A percentile compares a stretch with the other conserved stretches of the same genome.
Conservation (phyloP, 2,797 vertebrate genomes). For the Sternarchorhynchus goeldii region DNA sequence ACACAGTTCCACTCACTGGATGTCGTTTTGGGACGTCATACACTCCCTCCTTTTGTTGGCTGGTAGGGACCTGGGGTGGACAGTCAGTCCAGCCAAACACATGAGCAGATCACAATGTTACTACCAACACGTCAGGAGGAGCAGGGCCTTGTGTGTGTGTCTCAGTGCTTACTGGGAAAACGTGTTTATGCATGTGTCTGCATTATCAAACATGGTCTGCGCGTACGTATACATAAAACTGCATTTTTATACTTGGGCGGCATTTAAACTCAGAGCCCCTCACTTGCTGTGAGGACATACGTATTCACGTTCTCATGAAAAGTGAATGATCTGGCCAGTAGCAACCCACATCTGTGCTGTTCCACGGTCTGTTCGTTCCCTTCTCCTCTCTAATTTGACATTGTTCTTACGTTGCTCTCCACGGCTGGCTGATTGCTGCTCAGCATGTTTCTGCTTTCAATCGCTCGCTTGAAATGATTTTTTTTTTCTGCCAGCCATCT, state of each 20-base stretch:
- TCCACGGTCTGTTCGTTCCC: neutral
- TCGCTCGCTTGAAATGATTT: constrained; percentile 56
- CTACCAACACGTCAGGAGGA: constrained; percentile 52
- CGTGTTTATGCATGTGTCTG: neutral
- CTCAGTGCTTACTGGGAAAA: no score
- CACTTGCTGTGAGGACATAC: neutral
- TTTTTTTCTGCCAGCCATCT: constrained; percentile 62
- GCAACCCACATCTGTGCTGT: constrained; percentile 10
- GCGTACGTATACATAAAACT: neutral
- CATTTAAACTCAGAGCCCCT: constrained; percentile 1
- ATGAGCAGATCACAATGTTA: constrained; percentile 64
- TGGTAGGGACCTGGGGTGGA: constrained; percentile 92
- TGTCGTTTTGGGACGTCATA: constrained; percentile 99
- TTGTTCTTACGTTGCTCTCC: constrained; percentile 75
- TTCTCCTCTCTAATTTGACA: constrained; percentile 66
- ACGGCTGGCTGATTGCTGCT: constrained; percentile 65
- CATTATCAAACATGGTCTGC: neutral
- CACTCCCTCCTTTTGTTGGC: constrained; percentile 99
- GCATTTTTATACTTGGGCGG: neutral
- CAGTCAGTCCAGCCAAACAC: constrained; percentile 65
- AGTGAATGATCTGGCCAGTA: constrained; percentile 1
- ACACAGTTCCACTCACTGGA: constrained; percentile 96
- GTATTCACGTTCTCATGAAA: neutral
- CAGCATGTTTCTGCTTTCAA: constrained; percentile 60
- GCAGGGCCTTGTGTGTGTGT: constrained; percentile 23